Percentiles rank a stretch among this genome's conserved stretches.
Conservation (phyloP, 1,140 invertebrate genomes). For the Varroa destructor region DNA sequence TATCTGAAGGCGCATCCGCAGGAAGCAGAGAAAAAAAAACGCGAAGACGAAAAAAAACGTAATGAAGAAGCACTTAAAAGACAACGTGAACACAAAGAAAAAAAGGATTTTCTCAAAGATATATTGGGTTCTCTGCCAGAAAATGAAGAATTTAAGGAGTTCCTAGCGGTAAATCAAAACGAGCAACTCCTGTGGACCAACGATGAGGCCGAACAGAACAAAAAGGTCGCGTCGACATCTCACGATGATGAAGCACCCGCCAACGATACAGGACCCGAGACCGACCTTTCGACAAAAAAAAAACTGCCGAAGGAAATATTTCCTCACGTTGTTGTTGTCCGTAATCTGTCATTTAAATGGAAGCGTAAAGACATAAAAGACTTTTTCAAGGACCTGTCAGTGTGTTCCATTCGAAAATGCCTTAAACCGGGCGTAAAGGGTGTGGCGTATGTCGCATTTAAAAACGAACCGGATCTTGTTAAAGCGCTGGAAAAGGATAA, state of each 20-base stretch:
- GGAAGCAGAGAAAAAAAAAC: constrained; percentile 42
- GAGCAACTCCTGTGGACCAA: constrained; percentile 39
- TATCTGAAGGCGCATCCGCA: constrained; percentile 32
- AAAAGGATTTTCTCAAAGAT: constrained; percentile 46
- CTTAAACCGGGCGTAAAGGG: constrained; percentile 30
- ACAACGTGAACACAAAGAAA: constrained; percentile 36
- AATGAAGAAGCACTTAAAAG: constrained; percentile 30
- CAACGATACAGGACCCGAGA: not conserved
- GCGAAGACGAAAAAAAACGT: constrained; percentile 37
- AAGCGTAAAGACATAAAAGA: constrained; percentile 20
- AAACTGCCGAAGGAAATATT: constrained; percentile 20
- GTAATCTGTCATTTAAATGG: constrained; percentile 23
- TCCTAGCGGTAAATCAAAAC: constrained; percentile 60
- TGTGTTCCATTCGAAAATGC: constrained; percentile 24
- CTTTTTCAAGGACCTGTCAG: constrained; percentile 13
- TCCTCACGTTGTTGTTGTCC: constrained; percentile 4
- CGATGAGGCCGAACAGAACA: constrained; percentile 27
- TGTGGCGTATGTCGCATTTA: constrained; percentile 81
- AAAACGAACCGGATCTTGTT: constrained; percentile 61
- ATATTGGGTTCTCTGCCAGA: constrained; percentile 48
- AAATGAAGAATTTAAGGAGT: constrained; percentile 77
- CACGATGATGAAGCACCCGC: constrained; percentile 15
- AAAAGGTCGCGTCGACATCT: not conserved
- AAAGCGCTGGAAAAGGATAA: constrained; percentile 71
- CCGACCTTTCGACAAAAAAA: not conserved